A percentile compares a stretch with the other conserved stretches of the same genome.
These are phyloP conservation scores for Pomatorhinus ruficollis DNA, from an alignment of 2,113 vertebrate species.

Conservation along the genomic window DNA sequence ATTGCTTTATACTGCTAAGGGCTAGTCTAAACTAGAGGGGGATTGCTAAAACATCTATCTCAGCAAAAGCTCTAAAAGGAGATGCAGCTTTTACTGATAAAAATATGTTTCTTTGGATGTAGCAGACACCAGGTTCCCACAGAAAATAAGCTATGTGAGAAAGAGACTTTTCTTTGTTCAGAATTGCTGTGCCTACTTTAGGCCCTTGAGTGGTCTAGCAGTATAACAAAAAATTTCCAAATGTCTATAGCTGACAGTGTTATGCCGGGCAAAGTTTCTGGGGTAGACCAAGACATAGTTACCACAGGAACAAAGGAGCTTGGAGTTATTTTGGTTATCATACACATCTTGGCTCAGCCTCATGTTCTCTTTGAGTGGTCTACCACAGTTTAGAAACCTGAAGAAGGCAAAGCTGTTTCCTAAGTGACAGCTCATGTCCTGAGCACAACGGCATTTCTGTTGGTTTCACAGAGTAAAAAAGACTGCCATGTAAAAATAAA, in stretches of 20 bases:
- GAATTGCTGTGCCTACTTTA: background rate
- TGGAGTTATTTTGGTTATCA: background rate
- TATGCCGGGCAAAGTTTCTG: background rate
- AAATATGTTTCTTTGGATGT: background rate
- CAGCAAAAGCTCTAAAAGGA: background rate
- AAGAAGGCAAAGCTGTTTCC: background rate
- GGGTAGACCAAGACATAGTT: background rate
- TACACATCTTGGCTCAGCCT: fast-evolving
- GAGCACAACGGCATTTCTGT: background rate
- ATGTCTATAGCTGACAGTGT: background rate
- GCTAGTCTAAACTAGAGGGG: background rate
- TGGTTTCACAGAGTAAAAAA: background rate
- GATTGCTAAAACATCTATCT: background rate
- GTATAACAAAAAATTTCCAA: background rate
- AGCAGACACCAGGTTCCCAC: background rate
- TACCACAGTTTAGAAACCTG: background rate
- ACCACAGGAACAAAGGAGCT: background rate
- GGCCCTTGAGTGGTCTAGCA: background rate
- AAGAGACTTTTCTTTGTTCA: background rate
- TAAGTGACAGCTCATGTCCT: background rate
- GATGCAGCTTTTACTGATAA: background rate
- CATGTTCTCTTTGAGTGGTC: background rate
- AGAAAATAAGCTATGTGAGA: background rate
- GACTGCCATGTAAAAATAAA: background rate
- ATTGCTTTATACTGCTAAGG: conserved; percentile 19